Conservation (phyloP, 1,140 invertebrate genomes). For the Drosophila biarmipes region DNA sequence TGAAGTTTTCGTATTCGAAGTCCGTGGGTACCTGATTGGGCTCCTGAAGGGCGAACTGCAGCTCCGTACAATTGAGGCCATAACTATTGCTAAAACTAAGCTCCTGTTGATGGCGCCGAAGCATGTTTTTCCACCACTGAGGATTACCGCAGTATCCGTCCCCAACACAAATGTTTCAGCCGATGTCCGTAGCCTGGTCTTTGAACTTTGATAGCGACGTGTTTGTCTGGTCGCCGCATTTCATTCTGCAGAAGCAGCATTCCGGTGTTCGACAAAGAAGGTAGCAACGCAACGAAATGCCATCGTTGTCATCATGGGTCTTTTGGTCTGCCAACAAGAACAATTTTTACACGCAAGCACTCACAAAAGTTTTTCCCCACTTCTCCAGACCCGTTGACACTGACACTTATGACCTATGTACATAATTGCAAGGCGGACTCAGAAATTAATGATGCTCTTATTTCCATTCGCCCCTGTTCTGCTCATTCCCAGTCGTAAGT, state of each 20-base stretch:
- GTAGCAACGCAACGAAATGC: slow-evolving; percentile 66
- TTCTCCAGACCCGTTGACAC: slow-evolving; percentile 41
- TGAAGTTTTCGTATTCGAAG: slow-evolving; percentile 63
- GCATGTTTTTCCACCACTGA: slow-evolving; percentile 81
- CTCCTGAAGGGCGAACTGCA: slow-evolving; percentile 57
- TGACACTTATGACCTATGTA: slow-evolving; percentile 66
- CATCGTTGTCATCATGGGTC: slow-evolving; percentile 78
- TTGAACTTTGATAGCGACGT: slow-evolving; percentile 62
- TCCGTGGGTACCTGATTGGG: slow-evolving; percentile 34
- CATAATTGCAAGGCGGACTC: slow-evolving; percentile 46
- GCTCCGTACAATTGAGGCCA: slow-evolving; percentile 37
- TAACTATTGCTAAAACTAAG: background rate
- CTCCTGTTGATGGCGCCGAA: slow-evolving; percentile 60
- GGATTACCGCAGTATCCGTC: slow-evolving; percentile 72
- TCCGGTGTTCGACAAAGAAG: slow-evolving; percentile 37
- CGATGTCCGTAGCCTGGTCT: slow-evolving; percentile 20
- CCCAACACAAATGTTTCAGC: slow-evolving; percentile 26
- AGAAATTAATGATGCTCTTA: slow-evolving; percentile 74
- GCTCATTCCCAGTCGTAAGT: too few relatives aligned
- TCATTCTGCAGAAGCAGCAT: slow-evolving; percentile 70
- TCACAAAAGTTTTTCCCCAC: slow-evolving; percentile 6
- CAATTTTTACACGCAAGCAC: slow-evolving; percentile 26
- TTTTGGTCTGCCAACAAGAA: slow-evolving; percentile 48
- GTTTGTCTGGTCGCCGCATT: slow-evolving; percentile 70
- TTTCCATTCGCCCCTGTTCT: slow-evolving; percentile 47